A percentile compares a stretch with the other conserved stretches of the same genome.
Evolutionary conservation across 2,888 invertebrate species (phyloP).

Genomic region (Tipula confusa): DNA sequence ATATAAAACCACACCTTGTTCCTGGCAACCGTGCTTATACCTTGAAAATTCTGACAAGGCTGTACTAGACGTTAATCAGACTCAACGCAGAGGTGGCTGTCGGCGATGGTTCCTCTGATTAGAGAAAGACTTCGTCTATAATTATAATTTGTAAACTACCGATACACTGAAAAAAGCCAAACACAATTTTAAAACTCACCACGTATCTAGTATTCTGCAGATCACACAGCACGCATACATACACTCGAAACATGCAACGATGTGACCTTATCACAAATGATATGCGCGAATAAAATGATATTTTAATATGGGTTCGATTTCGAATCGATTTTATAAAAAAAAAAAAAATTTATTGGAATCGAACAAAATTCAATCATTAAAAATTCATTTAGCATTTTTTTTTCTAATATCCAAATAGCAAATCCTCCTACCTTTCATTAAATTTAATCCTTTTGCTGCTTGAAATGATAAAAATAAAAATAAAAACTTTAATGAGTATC

Average conservation of each 20-base stretch:
- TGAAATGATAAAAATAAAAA: conserved; percentile 5
- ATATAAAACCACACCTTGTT: too few relatives aligned
- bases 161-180: too few relatives aligned
- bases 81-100: too few relatives aligned
- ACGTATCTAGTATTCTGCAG: too few relatives aligned
- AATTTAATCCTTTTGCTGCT: conserved; percentile 26
- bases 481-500: conserved; percentile 4
- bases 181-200: too few relatives aligned
- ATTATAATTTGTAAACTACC: too few relatives aligned
- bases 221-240: too few relatives aligned
- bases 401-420: neutral
- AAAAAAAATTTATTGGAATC: neutral
- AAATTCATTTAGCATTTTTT: neutral
- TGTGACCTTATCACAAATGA: neutral
- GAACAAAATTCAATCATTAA: neutral
- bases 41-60: too few relatives aligned
- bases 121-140: too few relatives aligned
- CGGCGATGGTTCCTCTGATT: too few relatives aligned
- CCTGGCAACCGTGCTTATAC: too few relatives aligned
- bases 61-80: too few relatives aligned
- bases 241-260: neutral
- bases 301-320: neutral
- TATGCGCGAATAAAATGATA: neutral
- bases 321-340: neutral
- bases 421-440: conserved; percentile 28